Evolutionary conservation across 2,888 invertebrate genomes (phyloP), one percentile per base, ranked within the genome.

Genomic region (Taphrorychus bicolor): DNA sequence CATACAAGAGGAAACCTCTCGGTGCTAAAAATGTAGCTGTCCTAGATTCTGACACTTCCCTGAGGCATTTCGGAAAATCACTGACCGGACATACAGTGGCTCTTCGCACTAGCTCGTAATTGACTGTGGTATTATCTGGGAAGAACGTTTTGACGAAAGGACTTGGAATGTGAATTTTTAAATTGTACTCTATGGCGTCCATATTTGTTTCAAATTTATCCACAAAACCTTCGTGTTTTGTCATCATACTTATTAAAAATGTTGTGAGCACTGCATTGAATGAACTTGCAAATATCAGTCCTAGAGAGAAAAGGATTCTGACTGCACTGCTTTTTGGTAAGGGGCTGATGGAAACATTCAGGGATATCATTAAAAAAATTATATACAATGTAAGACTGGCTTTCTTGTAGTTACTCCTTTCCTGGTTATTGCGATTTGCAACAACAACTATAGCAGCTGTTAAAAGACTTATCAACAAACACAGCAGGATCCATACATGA

Each of bases 11-110:
- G 51, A 77, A 76, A 18, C 78, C 58, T 57, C 75, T 71, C 14
- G 77, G 74, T 11, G 76, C 72, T 14, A 78, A 73, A 9, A 76
- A 62, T 1, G 75, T 76, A 5, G 73, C 72, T 54, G 75, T 67
- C 69, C 71, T 71, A 2, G 72, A 32, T 9, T 72, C 56, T 3
- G 73, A 69, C 2, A 77, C 71, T 23, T 72, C 56, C 48, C 73
- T 57, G 23, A 78, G 64, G 62, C 78, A 79, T 5, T 54, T 16
- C 19, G 60, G 45, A n/a, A 72, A 72, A 16, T 76, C 19, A 18
- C 21, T 21, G 11, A 52, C 52, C 21, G 9, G 19, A 3, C 52
- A 52, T 7, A 18, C 11, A 11, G 7, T 18, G 5, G 52, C 17
- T 19, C 21, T 22, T 2, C 17, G 18, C 2, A 52, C 9, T 14